Percentiles rank a stretch among this genome's conserved stretches.
Conservation (phyloP, 2,888 invertebrate species). For the Eupithecia dodoneata region DNA sequence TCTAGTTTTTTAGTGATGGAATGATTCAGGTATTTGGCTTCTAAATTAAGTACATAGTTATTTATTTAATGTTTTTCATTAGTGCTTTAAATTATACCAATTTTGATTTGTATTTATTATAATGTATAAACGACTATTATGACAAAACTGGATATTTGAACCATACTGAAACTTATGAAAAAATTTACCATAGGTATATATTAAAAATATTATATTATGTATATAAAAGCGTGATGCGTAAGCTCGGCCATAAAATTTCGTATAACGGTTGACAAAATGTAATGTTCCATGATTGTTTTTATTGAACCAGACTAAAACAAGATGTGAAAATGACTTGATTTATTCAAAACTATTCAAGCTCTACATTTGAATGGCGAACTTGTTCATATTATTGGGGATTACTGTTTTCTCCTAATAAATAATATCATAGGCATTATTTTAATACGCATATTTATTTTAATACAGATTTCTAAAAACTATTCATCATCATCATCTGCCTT, state of each 20-base stretch:
- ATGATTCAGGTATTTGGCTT: neutral
- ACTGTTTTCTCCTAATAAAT: constrained; percentile 48
- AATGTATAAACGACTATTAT: too few species aligned
- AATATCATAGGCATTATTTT: neutral
- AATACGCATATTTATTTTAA: neutral
- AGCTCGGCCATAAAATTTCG: neutral
- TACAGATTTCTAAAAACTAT: neutral
- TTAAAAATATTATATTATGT: too few species aligned
- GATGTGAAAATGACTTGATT: neutral
- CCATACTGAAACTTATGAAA: too few species aligned
- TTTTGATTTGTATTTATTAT: too few species aligned
- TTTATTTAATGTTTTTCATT: too few species aligned
- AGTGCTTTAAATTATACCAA: too few species aligned
- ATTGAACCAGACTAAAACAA: neutral
- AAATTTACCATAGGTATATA: too few species aligned
- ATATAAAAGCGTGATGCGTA: neutral
- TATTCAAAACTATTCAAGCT: constrained; percentile 22
- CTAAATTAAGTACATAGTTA: too few species aligned
- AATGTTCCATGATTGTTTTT: neutral
- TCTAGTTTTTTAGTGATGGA: neutral
- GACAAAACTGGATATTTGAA: too few species aligned
- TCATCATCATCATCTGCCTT: too few species aligned
- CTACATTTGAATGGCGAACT: constrained; percentile 31
- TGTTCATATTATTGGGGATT: constrained; percentile 33
- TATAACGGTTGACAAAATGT: neutral